Percentiles rank a stretch among this genome's conserved stretches.
Evolutionary conservation across 1,140 invertebrate genomes (phyloP).

Genomic region (Drosophila pruinosa): DNA sequence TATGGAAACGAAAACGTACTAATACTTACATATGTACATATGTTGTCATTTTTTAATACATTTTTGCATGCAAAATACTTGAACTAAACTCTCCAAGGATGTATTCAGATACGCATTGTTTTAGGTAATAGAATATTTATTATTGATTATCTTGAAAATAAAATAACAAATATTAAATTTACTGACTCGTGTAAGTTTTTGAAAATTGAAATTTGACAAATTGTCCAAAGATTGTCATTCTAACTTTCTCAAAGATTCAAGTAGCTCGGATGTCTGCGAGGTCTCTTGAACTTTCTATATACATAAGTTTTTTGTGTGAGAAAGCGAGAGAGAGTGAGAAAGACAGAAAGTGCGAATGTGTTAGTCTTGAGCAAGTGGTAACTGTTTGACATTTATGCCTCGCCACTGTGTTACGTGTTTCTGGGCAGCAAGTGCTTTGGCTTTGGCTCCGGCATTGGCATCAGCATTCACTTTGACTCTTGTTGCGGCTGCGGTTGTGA

Average conservation of each 20-base stretch:
- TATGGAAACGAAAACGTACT: too few relatives aligned
- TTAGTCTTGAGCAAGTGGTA: constrained; percentile 1
- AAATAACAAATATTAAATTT: too few relatives aligned
- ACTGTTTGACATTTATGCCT: constrained; percentile 48
- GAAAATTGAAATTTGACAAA: too few relatives aligned
- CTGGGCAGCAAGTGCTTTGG: constrained; percentile 20
- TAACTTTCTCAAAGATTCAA: background rate
- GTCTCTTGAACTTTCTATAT: constrained; percentile 13
- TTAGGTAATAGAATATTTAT: too few relatives aligned
- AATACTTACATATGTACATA: too few relatives aligned
- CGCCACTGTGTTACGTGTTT: constrained; percentile 37
- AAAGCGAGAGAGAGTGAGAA: background rate
- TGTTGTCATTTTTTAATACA: too few relatives aligned
- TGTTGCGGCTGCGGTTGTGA: background rate
- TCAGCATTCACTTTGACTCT: background rate
- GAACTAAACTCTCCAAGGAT: too few relatives aligned
- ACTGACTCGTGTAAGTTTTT: too few relatives aligned
- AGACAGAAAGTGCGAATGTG: background rate
- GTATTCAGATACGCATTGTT: too few relatives aligned
- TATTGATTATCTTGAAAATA: too few relatives aligned
- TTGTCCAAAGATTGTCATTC: too few relatives aligned
- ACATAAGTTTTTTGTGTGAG: background rate
- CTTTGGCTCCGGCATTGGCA: background rate
- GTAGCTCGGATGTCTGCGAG: background rate
- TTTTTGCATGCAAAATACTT: too few relatives aligned